Evolutionary conservation across 2,113 vertebrate genomes (phyloP), one percentile per base, ranked within the genome.

Genomic region (Peromyscus californicus): DNA sequence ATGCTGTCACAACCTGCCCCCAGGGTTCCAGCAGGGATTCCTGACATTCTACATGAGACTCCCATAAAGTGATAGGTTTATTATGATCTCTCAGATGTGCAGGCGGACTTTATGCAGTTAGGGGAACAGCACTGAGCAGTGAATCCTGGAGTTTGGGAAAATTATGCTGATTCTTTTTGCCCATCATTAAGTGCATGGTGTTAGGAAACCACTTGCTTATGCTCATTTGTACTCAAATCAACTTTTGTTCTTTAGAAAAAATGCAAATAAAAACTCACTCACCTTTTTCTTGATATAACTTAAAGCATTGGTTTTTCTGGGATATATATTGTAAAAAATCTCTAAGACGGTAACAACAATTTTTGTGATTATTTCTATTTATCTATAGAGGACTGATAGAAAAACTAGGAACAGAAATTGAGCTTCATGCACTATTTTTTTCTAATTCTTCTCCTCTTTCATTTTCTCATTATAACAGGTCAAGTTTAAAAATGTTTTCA

Each of bases 1-100:
- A 67, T 83, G 80, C 91, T 95, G 80, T 92, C 93, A 93, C 31
- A 90, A 75, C 78, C 67, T 93, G 75, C 88, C 89, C 72, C 86
- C 69, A 24, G 51, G 88, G 26, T 88, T 95, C 86, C 80, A 86
- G 29, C 31, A 54, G 76, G 67, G 39, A 45, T 91, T 95, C 48
- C 74, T 70, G 33, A 79, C 84, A 89, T n/a, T 63, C 69, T 87
- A 1, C 63, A 6, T 17, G 82, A 92, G 72, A 74, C 67, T 78
- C 72, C 39, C 61, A 45, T 48, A 33, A 89, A 85, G 26, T 63
- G 59, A 88, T 79, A 36, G 72, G 21, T 82, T 96, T 82, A 63
- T 95, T 92, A 95, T 45, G 76, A 75, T 96, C 59, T 39, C 39
- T 76, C 57, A 76, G 45, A 45, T 69, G 39, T 70, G 31, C 72